Base-by-base conservation (phyloP, 2,113 vertebrate genomes). In the Pseudorasbora parva region DNA sequence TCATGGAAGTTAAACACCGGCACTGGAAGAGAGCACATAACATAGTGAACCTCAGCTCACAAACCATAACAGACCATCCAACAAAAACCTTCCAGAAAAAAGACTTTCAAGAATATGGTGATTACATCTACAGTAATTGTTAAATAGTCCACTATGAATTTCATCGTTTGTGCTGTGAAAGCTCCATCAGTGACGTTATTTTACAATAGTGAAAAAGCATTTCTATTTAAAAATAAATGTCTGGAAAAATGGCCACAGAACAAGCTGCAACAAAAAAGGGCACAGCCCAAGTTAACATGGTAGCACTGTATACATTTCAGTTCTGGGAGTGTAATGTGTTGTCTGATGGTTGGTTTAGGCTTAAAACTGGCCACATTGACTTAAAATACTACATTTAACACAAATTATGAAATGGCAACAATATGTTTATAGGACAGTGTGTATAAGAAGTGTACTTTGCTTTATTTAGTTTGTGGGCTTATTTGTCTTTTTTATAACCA, bases 1-100 rank as follows among this genome's bases (percentile, higher is more conserved):
- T 95, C 82, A 25, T 96, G 95, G 92, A 97, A 97, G 90, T 96
- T 95, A 83, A 99, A 99, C 82, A 96, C 95, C 25, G 96, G 95
- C 95, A 99, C 98, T 99, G 94, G 5, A 87, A 82, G 17, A 81
- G 25, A 84, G 10, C 43, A 30, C 25, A 66, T 30, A 19, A 37
- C 25, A 41, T 6, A 45, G 33, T 78, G 21, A 78, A 25, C 6
- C 75, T 59, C 27, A 19, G 27, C 15, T 9, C 51, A 80, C 47
- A 78, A 14, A 7, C 33, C 30, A 66, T 25, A 49, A 43, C 15
- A 76, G 27, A 75, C 81, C 80, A 27, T 75, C 41, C 60, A 49
- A 71, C 49, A 68, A 8, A 76, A 30, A 64, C 0, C 82, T 3
- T n/a, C n/a, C 30, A 30, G 3, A 30, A 30, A 30, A 30, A 1